A percentile compares a stretch with the other conserved stretches of the same genome.
These are phyloP conservation scores for Drosophila neocordata DNA, from an alignment of 1,140 invertebrate genomes.

Conservation along the genomic window DNA sequence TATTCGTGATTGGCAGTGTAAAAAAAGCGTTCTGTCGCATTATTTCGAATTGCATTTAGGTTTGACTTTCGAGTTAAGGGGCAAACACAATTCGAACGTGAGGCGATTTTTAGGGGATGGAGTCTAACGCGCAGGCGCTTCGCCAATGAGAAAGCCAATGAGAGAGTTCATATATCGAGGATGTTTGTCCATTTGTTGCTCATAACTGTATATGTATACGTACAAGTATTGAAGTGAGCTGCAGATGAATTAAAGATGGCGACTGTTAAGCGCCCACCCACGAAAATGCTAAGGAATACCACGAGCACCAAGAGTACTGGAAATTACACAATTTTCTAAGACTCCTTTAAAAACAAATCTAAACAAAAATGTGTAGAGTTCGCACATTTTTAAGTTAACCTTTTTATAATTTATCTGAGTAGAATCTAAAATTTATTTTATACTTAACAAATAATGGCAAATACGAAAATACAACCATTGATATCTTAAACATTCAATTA, in stretches of 20 bases:
- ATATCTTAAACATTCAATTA: not conserved
- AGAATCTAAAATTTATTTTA: not conserved
- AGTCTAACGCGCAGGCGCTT: conserved; percentile 57
- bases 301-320: conserved; percentile 2
- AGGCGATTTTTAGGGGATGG: conserved; percentile 46
- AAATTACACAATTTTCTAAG: conserved; percentile 1
- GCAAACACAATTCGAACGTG: conserved; percentile 28
- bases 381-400: not conserved
- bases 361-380: not conserved
- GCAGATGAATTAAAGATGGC: conserved; percentile 71
- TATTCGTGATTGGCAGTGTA: not conserved
- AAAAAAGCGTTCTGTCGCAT: not conserved
- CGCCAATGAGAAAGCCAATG: conserved; percentile 58
- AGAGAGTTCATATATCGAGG: conserved; percentile 48
- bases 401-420: not conserved
- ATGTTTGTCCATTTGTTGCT: conserved; percentile 32
- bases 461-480: not conserved
- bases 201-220: conserved; percentile 24
- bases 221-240: conserved; percentile 43
- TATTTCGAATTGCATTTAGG: conserved; percentile 19
- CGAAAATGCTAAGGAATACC: not conserved
- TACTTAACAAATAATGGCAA: not conserved
- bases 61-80: conserved; percentile 33
- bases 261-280: conserved; percentile 47
- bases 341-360: not conserved